These are phyloP conservation scores for Drosophila maculinotata DNA, from an alignment of 2,888 invertebrate genomes.

Conservation along the genomic window DNA sequence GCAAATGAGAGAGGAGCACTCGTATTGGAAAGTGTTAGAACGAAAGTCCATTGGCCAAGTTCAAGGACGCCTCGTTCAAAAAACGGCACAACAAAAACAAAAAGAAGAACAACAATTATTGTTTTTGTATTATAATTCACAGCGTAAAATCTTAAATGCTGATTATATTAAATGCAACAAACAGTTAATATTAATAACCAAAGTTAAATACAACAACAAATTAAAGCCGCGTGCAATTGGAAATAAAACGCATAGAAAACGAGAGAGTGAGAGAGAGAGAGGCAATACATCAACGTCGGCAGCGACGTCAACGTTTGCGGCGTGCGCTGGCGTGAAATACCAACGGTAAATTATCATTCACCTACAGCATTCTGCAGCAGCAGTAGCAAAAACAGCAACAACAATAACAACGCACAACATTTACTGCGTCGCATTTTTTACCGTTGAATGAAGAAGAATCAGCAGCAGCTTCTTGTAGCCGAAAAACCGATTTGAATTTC, in stretches of 20 bases:
- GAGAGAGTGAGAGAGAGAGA: slow-evolving; percentile 8
- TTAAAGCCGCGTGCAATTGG: slow-evolving; percentile 38
- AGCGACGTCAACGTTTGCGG: slow-evolving; percentile 45
- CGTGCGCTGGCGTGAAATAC: slow-evolving; percentile 41
- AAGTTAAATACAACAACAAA: slow-evolving; percentile 9
- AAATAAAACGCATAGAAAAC: slow-evolving; percentile 16
- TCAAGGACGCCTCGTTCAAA: slow-evolving; percentile 69
- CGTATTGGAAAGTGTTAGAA: slow-evolving; percentile 38
- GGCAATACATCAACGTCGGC: slow-evolving; percentile 26
- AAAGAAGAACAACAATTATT: slow-evolving; percentile 2
- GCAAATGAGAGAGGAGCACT: slow-evolving; percentile 16
- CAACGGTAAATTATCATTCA: slow-evolving; percentile 40
- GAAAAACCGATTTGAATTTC: slow-evolving; percentile 41
- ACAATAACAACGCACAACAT: slow-evolving; percentile 34
- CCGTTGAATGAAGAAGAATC: slow-evolving; percentile 62
- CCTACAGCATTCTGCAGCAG: slow-evolving; percentile 30
- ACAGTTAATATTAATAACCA: slow-evolving; percentile 1
- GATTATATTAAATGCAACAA: slow-evolving; percentile 26
- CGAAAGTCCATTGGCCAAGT: slow-evolving; percentile 74
- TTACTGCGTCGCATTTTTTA: slow-evolving; percentile 75
- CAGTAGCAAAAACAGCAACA: slow-evolving; percentile 27
- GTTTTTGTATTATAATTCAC: slow-evolving; percentile 14
- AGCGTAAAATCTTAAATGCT: slow-evolving; percentile 28
- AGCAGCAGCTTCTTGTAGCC: slow-evolving; percentile 42
- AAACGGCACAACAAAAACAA: slow-evolving; percentile 6